Evolutionary conservation across 2,888 invertebrate species (phyloP).

Genomic region (Eledona agricola): DNA sequence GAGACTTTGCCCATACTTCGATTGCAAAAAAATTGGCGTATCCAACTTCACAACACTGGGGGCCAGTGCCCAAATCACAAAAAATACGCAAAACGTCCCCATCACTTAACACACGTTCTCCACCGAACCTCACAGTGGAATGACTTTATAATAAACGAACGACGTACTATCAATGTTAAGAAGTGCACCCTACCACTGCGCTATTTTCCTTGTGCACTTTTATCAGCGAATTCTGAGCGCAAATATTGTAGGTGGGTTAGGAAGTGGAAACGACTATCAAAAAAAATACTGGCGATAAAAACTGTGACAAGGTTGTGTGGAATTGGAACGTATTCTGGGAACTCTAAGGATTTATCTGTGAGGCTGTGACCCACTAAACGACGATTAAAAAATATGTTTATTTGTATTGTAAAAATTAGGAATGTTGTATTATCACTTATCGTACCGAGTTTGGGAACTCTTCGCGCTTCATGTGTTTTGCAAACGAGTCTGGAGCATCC

Average conservation of each 20-base stretch:
- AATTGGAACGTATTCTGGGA: conserved; percentile 28
- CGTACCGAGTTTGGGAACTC: no score
- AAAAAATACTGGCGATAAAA: conserved; percentile 21
- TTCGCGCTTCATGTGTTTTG: conserved; percentile 48
- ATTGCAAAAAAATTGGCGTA: conserved; percentile 6
- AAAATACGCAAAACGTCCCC: conserved; percentile 5
- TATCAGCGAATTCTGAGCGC: conserved; percentile 7
- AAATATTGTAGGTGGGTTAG: conserved; percentile 25
- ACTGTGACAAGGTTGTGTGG: conserved; percentile 18
- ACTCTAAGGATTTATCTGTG: no score
- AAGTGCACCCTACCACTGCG: no score
- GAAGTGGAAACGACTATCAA: conserved; percentile 29
- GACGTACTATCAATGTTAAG: conserved; percentile 5
- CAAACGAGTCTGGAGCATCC: conserved; percentile 56
- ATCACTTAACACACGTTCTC: conserved; percentile 2
- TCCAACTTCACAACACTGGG: conserved; percentile 2
- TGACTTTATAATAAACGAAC: conserved; percentile 11
- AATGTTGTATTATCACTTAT: no score
- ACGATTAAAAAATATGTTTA: no score
- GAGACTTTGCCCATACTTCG: conserved; percentile 11
- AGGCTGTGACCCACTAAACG: no score
- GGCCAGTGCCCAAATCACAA: not conserved
- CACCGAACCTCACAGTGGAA: conserved; percentile 4
- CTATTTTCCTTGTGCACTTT: no score
- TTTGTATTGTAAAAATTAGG: no score